Conservation (phyloP, 2,888 invertebrate species). For the Hololepta plana region DNA sequence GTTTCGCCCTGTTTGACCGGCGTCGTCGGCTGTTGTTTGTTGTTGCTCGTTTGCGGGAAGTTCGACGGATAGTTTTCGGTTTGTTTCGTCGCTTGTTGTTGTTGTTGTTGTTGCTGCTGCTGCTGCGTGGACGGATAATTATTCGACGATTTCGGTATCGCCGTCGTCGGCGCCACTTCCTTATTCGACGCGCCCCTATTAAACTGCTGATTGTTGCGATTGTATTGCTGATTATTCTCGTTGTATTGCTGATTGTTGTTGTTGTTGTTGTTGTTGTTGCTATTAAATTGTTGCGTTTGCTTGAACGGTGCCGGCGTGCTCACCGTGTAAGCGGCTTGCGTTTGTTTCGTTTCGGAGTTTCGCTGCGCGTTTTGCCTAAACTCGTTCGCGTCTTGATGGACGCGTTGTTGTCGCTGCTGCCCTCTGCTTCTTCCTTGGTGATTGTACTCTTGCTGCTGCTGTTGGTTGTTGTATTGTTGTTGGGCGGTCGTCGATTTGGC, state of each 20-base stretch:
- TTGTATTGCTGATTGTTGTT: constrained; percentile 3
- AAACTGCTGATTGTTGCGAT: too few relatives aligned
- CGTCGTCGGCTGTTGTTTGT: constrained; percentile 7
- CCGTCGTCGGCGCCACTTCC: constrained; percentile 9
- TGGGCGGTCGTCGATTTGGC: constrained; percentile 12
- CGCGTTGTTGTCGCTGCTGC: constrained; percentile 13
- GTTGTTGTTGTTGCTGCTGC: constrained; percentile 11
- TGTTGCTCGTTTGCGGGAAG: constrained; percentile 10
- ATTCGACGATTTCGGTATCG: constrained; percentile 6
- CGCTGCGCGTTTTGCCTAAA: constrained; percentile 14
- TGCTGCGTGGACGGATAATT: constrained; percentile 9
- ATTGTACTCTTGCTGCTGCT: constrained; percentile 11
- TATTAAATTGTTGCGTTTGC: constrained; percentile 18
- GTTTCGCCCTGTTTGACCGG: constrained; percentile 10
- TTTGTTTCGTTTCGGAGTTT: constrained; percentile 5
- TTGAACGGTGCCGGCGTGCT: constrained; percentile 26
- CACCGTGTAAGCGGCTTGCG: constrained; percentile 15
- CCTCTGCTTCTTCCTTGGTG: constrained; percentile 11
- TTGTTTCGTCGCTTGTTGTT: constrained; percentile 3
- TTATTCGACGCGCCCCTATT: too few relatives aligned
- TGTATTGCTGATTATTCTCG: constrained; percentile 12
- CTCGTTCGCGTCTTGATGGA: constrained; percentile 16
- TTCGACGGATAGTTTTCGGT: constrained; percentile 12
- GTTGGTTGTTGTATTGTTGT: constrained; percentile 12
- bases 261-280: constrained; percentile 11